Conservation (phyloP, 2,888 invertebrate genomes). For the Apotomis betuletana region DNA sequence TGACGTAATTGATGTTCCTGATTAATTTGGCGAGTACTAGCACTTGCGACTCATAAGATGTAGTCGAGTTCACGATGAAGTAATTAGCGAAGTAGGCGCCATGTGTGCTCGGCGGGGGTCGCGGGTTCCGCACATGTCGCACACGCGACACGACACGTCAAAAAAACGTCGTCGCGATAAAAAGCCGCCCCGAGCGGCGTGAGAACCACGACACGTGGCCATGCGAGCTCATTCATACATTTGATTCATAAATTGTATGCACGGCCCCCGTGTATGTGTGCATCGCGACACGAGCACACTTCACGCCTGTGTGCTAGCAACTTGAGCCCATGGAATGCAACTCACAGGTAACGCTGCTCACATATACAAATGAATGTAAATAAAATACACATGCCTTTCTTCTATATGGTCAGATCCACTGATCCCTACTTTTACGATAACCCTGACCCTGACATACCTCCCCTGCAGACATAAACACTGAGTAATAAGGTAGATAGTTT, state of each 20-base stretch:
- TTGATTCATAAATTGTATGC: slow-evolving; percentile 78
- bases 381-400: slow-evolving; percentile 6
- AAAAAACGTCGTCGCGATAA: slow-evolving; percentile 71
- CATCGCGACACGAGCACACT: slow-evolving; percentile 12
- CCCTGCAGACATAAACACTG: background rate
- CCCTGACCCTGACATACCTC: background rate
- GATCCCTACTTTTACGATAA: slow-evolving; percentile 14
- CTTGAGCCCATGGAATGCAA: slow-evolving; percentile 36
- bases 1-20: slow-evolving; percentile 11
- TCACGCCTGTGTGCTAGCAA: slow-evolving; percentile 36
- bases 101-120: slow-evolving; percentile 76
- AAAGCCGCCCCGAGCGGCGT: slow-evolving; percentile 70
- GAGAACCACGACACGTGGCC: slow-evolving; percentile 80
- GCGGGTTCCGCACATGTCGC: slow-evolving; percentile 71
- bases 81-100: slow-evolving; percentile 77
- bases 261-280: slow-evolving; percentile 54
- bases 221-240: slow-evolving; percentile 78
- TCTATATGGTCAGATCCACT: slow-evolving; percentile 8
- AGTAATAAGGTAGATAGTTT: slow-evolving; percentile 1
- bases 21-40: slow-evolving; percentile 31
- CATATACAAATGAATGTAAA: slow-evolving; percentile 29
- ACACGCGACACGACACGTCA: slow-evolving; percentile 71
- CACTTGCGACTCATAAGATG: slow-evolving; percentile 44
- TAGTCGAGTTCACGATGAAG: slow-evolving; percentile 63
- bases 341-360: slow-evolving; percentile 14